These are phyloP conservation scores for Hippoglossus stenolepis DNA, from an alignment of 2,113 vertebrate genomes.

Conservation along the genomic window DNA sequence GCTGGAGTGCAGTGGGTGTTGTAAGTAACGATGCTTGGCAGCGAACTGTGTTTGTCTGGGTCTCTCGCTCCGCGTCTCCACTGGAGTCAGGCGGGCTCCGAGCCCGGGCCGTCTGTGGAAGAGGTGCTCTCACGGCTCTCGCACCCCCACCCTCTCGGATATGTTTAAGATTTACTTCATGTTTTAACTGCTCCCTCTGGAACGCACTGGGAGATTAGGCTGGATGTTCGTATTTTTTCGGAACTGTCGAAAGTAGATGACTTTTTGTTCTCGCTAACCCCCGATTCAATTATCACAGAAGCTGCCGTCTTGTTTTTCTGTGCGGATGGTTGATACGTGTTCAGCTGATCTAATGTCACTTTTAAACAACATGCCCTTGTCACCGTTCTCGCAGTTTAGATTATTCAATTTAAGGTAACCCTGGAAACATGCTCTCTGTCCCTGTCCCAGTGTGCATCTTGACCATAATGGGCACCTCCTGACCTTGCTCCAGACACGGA, in stretches of 20 bases:
- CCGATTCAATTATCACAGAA: not conserved
- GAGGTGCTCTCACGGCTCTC: not conserved
- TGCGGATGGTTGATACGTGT: not conserved
- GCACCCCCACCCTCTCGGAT: not conserved
- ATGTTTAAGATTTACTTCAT: constrained; percentile 24
- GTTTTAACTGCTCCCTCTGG: constrained; percentile 27
- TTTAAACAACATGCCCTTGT: not conserved
- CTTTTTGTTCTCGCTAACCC: not conserved
- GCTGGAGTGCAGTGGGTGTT: constrained; percentile 43
- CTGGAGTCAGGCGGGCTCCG: constrained; percentile 38
- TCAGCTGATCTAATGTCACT: not conserved
- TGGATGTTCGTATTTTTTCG: constrained; percentile 9
- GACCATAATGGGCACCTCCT: constrained; percentile 53
- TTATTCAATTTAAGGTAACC: constrained; percentile 10
- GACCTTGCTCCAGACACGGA: constrained; percentile 47
- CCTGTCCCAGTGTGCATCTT: constrained; percentile 15
- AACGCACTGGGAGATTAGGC: not conserved
- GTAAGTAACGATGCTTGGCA: constrained; percentile 57
- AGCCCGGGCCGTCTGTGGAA: constrained; percentile 1
- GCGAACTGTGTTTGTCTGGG: constrained; percentile 46
- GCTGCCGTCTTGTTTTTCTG: not conserved
- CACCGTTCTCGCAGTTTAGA: not conserved
- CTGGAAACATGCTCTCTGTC: constrained; percentile 11
- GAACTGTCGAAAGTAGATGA: not conserved
- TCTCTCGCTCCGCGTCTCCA: constrained; percentile 36